These are phyloP conservation scores for Acleris sparsana DNA, from an alignment of 2,888 invertebrate genomes.

Conservation along the genomic window DNA sequence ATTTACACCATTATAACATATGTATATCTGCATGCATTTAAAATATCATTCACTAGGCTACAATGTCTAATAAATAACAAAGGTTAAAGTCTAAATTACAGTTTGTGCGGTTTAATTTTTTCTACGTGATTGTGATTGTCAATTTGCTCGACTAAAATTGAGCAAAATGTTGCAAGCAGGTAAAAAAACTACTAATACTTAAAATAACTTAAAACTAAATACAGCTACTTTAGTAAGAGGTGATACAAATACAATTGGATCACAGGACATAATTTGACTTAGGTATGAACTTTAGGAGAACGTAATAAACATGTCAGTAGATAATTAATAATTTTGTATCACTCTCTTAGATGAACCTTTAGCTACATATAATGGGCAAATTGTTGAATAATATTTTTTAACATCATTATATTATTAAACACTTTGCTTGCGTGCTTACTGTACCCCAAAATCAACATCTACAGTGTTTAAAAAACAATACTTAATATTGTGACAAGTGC, in stretches of 20 bases:
- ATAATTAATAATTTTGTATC: neutral
- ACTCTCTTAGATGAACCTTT: neutral
- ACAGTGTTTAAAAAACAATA: neutral
- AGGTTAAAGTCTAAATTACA: constrained; percentile 38
- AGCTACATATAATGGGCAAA: neutral
- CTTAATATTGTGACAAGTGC: constrained; percentile 15
- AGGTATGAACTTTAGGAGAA: constrained; percentile 7
- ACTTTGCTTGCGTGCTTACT: neutral
- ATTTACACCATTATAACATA: constrained; percentile 52
- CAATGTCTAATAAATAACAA: constrained; percentile 50
- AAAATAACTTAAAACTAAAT: constrained; percentile 23
- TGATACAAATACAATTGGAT: constrained; percentile 26
- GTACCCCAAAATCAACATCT: neutral
- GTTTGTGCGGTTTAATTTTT: constrained; percentile 8
- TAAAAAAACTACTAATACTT: constrained; percentile 29
- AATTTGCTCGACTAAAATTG: constrained; percentile 12
- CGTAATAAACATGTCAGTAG: neutral
- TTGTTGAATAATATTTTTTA: neutral
- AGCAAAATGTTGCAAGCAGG: constrained; percentile 19
- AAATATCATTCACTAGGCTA: constrained; percentile 42
- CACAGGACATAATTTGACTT: constrained; percentile 33
- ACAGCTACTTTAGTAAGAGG: constrained; percentile 6
- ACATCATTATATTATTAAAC: neutral
- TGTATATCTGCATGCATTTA: constrained; percentile 46
- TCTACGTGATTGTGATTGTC: constrained; percentile 14